Base-by-base conservation (phyloP, 1,140 invertebrate species). In the Drosophila gunungcola region DNA sequence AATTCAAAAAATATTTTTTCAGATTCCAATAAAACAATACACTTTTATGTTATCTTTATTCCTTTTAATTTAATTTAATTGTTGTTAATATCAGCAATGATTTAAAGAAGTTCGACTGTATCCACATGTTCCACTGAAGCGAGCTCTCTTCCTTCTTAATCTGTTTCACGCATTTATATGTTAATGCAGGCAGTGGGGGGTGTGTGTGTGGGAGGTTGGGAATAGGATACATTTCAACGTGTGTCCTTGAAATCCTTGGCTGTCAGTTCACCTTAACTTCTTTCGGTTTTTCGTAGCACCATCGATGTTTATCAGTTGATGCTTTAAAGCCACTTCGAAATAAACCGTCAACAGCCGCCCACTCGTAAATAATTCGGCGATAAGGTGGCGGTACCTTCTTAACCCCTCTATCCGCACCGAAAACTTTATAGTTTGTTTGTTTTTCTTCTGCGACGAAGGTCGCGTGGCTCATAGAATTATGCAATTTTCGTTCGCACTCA, bases 151-250 rank as follows among this genome's bases (percentile, higher is more conserved):
- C 38, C 45, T 43, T 38, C 16, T 34, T 38, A 42, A 73, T 64
- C 69, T 85, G 83, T 62, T 88, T 73, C 86, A 79, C 83, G 61
- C 76, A 86, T 86, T 82, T 88, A 83, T 88, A 86, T 86, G 83
- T 63, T 88, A 88, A 82, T 86, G 83, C 32, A 43, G 49, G 51
- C 55, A 27, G 48, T 27, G 65, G 52, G 62, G 29, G 29, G 29
- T 42, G 39, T 51, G 29, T n/a, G 41, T 49, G 1, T 21, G 1
- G 51, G 57, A 42, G 25, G 41, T 32, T 10, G 34, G 16, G 27
- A 10, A 39, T 58, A 69, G 81, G 67, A 85, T 69, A 55, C 27
- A 64, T 69, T 55, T 49, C 70, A 76, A n/a, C 36, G 27, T 29
- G 52, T 76, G 57, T 76, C 65, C 78, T 74, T 82, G 54, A 27